Conservation (phyloP, 2,888 invertebrate genomes). For the Melanostoma scalare region DNA sequence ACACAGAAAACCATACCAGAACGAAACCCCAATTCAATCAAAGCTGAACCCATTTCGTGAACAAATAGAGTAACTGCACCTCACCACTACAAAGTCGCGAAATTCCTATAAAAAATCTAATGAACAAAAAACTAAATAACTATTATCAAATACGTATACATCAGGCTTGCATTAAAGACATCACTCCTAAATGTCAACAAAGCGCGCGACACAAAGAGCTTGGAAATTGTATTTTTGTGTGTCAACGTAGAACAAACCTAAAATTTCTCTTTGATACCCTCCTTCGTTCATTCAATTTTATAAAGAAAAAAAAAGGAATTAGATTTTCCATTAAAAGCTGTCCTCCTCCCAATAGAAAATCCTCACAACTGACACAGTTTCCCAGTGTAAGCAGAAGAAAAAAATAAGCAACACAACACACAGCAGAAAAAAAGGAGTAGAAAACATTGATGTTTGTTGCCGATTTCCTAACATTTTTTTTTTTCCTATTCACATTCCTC, state of each 20-base stretch:
- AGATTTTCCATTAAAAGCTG: conserved; percentile 27
- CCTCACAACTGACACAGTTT: conserved; percentile 42
- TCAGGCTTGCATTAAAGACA: conserved; percentile 18
- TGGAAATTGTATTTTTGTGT: neutral
- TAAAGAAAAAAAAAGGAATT: neutral
- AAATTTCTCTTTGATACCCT: conserved; percentile 16
- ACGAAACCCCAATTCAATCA: no score
- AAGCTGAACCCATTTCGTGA: no score
- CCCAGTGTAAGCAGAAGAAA: conserved; percentile 19
- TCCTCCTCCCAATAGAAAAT: conserved; percentile 15
- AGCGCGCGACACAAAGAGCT: conserved; percentile 6
- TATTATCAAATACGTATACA: neutral
- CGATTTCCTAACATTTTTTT: conserved; percentile 54
- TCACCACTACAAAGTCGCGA: no score
- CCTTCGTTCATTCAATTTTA: conserved; percentile 16
- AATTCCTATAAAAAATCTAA: no score
- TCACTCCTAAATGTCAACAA: conserved; percentile 26
- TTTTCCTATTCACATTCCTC: conserved; percentile 50
- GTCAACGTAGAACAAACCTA: conserved; percentile 34
- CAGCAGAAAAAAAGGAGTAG: neutral
- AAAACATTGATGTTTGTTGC: conserved; percentile 41
- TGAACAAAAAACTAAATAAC: no score
- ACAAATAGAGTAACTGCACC: no score
- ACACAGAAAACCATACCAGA: no score
- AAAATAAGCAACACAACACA: neutral